Conservation (phyloP, 2,113 vertebrate species). For the Cyrtonyx montezumae region DNA sequence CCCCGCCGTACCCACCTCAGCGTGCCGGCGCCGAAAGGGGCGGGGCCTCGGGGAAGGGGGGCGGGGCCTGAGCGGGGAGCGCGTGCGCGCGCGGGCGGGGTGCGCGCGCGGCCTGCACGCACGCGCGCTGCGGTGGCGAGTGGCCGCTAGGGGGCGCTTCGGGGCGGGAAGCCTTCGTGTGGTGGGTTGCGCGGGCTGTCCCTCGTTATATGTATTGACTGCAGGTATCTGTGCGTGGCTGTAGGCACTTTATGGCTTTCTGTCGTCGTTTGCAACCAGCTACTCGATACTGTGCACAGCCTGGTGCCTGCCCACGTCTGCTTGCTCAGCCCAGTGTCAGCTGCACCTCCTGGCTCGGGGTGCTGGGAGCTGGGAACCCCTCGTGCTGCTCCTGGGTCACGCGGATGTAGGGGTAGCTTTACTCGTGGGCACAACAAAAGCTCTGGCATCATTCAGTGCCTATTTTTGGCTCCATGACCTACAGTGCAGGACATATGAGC, state of each 20-base stretch:
- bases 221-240: too few species aligned
- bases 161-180: neutral
- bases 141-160: too few species aligned
- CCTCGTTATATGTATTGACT: too few species aligned
- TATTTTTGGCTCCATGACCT: neutral
- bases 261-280: too few species aligned
- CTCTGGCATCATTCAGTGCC: neutral
- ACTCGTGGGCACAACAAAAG: neutral
- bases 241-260: too few species aligned
- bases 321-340: neutral
- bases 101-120: too few species aligned
- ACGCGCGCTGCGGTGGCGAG: too few species aligned
- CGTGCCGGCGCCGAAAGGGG: neutral
- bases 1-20: neutral
- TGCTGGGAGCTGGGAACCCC: neutral
- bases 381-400: neutral
- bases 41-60: neutral
- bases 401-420: neutral
- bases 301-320: neutral
- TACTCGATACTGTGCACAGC: neutral
- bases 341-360: neutral
- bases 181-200: neutral
- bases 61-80: neutral
- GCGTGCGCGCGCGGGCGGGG: neutral
- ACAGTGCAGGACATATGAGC: fast-evolving